phyloP scores from a whole-genome alignment of 2,113 vertebrate species.

The Dasyurus viverrinus region DNA sequence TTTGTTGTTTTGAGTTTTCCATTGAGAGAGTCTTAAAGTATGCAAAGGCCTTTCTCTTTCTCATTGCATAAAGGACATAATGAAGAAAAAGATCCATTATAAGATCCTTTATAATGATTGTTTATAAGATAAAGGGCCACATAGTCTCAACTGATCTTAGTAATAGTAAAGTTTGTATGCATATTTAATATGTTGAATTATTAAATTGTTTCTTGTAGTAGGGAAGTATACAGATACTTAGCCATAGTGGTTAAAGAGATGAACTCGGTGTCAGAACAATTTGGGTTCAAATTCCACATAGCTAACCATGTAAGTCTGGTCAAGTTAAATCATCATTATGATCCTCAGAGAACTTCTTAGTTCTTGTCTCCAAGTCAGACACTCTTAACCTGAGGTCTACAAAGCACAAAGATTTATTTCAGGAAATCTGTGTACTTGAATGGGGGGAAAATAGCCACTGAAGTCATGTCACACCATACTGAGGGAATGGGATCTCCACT shows the following conservation, averaged over 20 bases:
- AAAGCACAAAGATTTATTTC: neutral
- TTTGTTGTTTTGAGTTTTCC: conserved; percentile 40
- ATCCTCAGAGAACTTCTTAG: neutral
- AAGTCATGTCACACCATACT: neutral
- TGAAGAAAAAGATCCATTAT: conserved; percentile 47
- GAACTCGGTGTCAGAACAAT: neutral
- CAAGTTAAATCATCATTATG: neutral
- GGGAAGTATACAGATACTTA: neutral
- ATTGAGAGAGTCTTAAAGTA: conserved; percentile 47
- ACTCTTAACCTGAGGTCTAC: neutral
- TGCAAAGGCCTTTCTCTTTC: conserved; percentile 47
- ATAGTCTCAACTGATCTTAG: conserved; percentile 20
- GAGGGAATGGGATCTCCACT: neutral
- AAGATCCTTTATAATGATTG: neutral
- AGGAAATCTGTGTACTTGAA: neutral
- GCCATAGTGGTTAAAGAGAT: neutral
- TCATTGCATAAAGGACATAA: conserved; percentile 46
- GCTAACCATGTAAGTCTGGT: neutral
- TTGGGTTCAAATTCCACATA: neutral
- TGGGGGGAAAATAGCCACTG: neutral
- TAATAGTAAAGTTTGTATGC: conserved; percentile 8
- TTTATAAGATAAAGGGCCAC: conserved; percentile 8
- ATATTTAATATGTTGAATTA: neutral
- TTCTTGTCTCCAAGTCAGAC: neutral
- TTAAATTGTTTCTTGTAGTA: conserved; percentile 1